These are phyloP conservation scores for Myioborus melanocephalus DNA, from an alignment of 2,797 vertebrate species.

Conservation along the genomic window DNA sequence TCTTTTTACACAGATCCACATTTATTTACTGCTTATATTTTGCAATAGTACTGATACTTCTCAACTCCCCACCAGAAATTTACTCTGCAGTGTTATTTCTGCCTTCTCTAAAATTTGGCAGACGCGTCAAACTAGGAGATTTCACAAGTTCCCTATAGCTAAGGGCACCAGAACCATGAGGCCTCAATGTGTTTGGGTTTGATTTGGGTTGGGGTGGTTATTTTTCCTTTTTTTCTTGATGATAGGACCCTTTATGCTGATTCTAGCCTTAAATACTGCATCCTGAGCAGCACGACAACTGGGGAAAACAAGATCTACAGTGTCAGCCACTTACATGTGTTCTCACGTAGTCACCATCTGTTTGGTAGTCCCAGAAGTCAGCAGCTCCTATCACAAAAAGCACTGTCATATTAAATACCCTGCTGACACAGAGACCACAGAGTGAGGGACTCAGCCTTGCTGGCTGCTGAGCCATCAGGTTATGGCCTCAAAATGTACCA, in stretches of 20 bases:
- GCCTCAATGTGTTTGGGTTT: not conserved
- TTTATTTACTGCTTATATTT: not conserved
- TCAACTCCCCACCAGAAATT: not conserved
- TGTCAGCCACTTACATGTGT: conserved; percentile 58
- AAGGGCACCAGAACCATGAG: not conserved
- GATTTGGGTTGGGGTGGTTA: not conserved
- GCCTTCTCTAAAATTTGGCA: not conserved
- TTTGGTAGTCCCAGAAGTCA: conserved; percentile 39
- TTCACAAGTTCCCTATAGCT: not conserved
- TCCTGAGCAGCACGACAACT: not conserved
- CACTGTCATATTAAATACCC: conserved; percentile 35
- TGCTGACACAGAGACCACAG: conserved; percentile 20
- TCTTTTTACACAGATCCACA: not conserved
- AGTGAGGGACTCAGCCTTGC: not conserved
- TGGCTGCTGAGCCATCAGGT: conserved; percentile 36
- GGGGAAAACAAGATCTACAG: conserved; percentile 39
- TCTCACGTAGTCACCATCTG: conserved; percentile 42
- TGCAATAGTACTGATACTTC: not conserved
- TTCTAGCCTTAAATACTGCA: not conserved
- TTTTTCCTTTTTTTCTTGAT: not conserved
- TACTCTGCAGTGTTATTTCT: not conserved
- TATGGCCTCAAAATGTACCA: not conserved
- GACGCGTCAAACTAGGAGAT: not conserved
- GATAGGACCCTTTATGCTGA: not conserved
- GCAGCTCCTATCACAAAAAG: conserved; percentile 11